Evolutionary conservation across 30 jellyfish, hydroid and myxozoan species (phyloP).

Genomic region (Cassiopea xamachana): DNA sequence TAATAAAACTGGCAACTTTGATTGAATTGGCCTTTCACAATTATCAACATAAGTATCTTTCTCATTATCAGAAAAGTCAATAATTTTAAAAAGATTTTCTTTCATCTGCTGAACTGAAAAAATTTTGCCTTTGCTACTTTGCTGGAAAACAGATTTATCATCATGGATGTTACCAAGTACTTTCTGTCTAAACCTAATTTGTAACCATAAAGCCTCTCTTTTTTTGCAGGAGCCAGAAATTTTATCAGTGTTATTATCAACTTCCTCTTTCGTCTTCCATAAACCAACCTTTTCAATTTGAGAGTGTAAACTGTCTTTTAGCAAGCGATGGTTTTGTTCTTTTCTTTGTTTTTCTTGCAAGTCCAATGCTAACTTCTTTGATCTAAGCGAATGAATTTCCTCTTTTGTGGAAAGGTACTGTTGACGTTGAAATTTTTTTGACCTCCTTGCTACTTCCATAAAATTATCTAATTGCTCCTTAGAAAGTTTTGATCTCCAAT

Average conservation of each 20-base stretch:
- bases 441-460: slow-evolving; percentile 15
- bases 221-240: slow-evolving; percentile 6
- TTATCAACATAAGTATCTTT: neutral
- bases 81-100: too few relatives aligned
- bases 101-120: neutral
- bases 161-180: neutral
- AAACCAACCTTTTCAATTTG: slow-evolving; percentile 3
- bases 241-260: neutral
- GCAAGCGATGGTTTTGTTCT: neutral
- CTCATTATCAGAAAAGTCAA: slow-evolving; percentile 1
- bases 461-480: neutral
- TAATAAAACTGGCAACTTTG: neutral
- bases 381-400: neutral
- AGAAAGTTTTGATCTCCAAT: slow-evolving; percentile 9
- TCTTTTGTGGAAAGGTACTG: slow-evolving; percentile 8
- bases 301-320: neutral
- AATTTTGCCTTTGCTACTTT: neutral
- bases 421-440: slow-evolving; percentile 17
- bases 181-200: slow-evolving; percentile 23
- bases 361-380: slow-evolving; percentile 5
- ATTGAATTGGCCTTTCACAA: neutral
- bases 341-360: slow-evolving; percentile 5
- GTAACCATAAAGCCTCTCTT: slow-evolving; percentile 9
- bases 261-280: slow-evolving; percentile 25
- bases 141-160: neutral